Evolutionary conservation across 2,888 invertebrate species (phyloP).

Genomic region (Antitype chi): DNA sequence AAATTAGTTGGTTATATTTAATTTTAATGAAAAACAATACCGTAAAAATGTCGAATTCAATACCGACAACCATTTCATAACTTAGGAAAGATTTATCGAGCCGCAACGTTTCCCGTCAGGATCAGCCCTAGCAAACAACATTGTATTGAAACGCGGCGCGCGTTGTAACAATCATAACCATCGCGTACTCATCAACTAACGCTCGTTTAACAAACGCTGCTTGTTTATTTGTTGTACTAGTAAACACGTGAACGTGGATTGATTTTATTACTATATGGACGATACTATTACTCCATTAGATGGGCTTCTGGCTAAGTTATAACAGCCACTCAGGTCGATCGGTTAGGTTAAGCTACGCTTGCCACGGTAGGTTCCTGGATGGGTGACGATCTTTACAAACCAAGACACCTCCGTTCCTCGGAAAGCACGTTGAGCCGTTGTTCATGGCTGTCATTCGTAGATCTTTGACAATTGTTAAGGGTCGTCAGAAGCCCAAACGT

Average conservation of each 20-base stretch:
- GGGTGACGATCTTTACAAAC: no score
- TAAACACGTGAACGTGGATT: not conserved
- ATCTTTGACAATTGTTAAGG: no score
- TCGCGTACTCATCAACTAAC: slow-evolving; percentile 50
- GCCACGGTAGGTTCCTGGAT: no score
- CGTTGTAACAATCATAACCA: slow-evolving; percentile 31
- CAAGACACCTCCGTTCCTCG: no score
- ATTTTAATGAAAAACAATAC: not conserved
- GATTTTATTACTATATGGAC: not conserved
- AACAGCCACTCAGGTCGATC: no score
- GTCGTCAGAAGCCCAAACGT: no score
- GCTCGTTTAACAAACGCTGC: slow-evolving; percentile 29
- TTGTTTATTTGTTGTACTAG: slow-evolving; percentile 41
- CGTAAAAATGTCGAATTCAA: not conserved
- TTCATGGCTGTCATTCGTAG: no score
- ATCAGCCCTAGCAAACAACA: slow-evolving; percentile 35
- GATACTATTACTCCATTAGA: not conserved
- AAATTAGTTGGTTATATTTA: no score
- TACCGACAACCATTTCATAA: not conserved
- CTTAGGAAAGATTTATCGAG: slow-evolving; percentile 12
- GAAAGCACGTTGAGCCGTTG: no score
- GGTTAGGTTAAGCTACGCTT: no score
- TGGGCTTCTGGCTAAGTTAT: no score
- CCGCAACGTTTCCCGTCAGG: slow-evolving; percentile 5
- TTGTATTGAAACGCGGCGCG: slow-evolving; percentile 19